Conservation (phyloP, 1,140 invertebrate species). For the Hylaeus anthracinus region DNA sequence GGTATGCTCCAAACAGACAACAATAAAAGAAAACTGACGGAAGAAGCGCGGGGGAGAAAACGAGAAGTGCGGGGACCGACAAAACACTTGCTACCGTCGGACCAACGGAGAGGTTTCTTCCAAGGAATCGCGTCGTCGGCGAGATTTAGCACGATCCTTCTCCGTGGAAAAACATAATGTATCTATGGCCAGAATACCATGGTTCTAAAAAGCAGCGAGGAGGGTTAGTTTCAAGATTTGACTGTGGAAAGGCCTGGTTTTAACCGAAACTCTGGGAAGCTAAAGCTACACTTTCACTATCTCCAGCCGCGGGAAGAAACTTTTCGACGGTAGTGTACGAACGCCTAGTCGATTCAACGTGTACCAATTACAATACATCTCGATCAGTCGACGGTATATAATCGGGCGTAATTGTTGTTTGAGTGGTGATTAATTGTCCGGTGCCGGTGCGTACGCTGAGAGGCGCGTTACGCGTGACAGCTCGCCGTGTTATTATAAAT, state of each 20-base stretch:
- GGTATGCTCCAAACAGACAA: conserved; percentile 58
- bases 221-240: no score
- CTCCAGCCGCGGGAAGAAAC: background rate
- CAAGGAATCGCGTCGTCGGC: background rate
- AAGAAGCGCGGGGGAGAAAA: background rate
- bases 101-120: background rate
- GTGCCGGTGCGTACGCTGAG: conserved; percentile 26
- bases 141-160: background rate
- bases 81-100: conserved; percentile 10
- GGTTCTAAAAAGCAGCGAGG: no score
- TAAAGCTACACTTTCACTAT: no score
- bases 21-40: conserved; percentile 44
- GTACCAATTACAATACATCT: conserved; percentile 63
- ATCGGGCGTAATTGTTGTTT: conserved; percentile 65
- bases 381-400: conserved; percentile 50
- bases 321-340: conserved; percentile 19
- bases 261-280: no score
- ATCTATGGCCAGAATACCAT: background rate
- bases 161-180: background rate
- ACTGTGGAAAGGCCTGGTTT: no score
- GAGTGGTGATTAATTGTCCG: conserved; percentile 62
- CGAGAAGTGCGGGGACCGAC: background rate
- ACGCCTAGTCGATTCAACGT: conserved; percentile 14
- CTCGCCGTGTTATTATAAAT: conserved; percentile 65
- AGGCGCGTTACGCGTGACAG: conserved; percentile 59